These are phyloP conservation scores for Strix aluco DNA, from an alignment of 2,113 vertebrate species.

Conservation along the genomic window DNA sequence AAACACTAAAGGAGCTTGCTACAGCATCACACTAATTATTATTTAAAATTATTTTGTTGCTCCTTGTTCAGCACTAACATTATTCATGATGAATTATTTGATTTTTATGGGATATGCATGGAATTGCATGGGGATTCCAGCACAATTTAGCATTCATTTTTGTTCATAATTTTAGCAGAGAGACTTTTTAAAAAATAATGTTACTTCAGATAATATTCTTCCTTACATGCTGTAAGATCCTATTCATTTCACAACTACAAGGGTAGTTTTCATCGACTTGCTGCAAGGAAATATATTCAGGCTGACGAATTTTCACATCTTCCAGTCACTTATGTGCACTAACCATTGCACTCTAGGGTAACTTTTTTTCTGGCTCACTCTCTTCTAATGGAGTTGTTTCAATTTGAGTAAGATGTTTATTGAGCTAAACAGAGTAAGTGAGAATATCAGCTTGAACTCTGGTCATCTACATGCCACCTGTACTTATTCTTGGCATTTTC, in stretches of 20 bases:
- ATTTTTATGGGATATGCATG: slow-evolving; percentile 19
- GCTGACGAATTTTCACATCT: slow-evolving; percentile 18
- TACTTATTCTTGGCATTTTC: neutral
- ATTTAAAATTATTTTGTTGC: slow-evolving; percentile 51
- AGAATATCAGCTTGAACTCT: neutral
- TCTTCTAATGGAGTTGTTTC: neutral
- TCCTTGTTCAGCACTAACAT: slow-evolving; percentile 22
- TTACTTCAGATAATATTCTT: slow-evolving; percentile 34
- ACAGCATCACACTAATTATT: slow-evolving; percentile 37
- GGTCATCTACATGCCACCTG: neutral
- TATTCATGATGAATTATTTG: slow-evolving; percentile 43
- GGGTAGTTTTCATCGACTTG: neutral
- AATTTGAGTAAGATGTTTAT: neutral
- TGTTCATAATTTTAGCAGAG: slow-evolving; percentile 19
- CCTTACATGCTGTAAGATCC: slow-evolving; percentile 17
- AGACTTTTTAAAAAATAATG: slow-evolving; percentile 47
- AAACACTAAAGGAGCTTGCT: slow-evolving; percentile 6
- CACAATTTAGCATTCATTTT: slow-evolving; percentile 32
- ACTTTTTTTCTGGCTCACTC: neutral
- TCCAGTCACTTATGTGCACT: neutral
- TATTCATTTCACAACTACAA: slow-evolving; percentile 30
- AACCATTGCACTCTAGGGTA: neutral
- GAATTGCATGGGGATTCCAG: slow-evolving; percentile 4
- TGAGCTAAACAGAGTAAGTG: neutral
- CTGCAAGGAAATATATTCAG: slow-evolving; percentile 1